Base-by-base conservation (phyloP, 2,888 invertebrate species). In the Synergus laeviventris region DNA sequence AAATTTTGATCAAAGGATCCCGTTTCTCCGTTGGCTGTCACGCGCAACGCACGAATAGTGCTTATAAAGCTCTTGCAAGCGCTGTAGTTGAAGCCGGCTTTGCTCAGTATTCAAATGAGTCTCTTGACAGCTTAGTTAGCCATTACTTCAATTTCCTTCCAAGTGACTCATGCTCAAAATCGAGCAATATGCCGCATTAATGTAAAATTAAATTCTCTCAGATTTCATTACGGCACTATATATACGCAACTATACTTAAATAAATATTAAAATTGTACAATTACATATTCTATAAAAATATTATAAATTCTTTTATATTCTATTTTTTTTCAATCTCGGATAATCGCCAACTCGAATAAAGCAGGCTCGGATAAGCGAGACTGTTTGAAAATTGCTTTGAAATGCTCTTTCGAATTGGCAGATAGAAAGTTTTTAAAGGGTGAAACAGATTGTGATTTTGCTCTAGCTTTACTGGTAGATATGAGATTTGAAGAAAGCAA, bases 1-100 rank as follows among this genome's bases (percentile, higher is more conserved):
- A 83, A 79, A 82, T 81, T 82, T 84, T 84, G 85, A 84, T 85
- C 85, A 84, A 84, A 85, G 84, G 84, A 81, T 82, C 79, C 81
- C 78, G 78, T 79, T 81, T 75, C 81, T 82, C 73, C 79, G 82
- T 77, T 75, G 80, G 80, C 83, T 84, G 84, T 84, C 84, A 84
- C 79, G 74, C 76, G 66, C 84, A 84, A 82, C 31, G 76, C 73
- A 66, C 49, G 45, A 42, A 24, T 59, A 42, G 62, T 62, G 62
- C 74, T 74, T 62, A 49, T n/a, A 62, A 62, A 38, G 74, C 45
- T 61, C 38, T 49, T 62, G 62, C 74, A 42, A 49, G 45, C 49
- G 56, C 64, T 45, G 74, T 62, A 49, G 64, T 77, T 64, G 64
- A 77, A 75, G 76, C 54, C 42, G 21, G 79, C 79, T 79, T 74